Base-by-base conservation (phyloP, 2,797 vertebrate species). In the Sebastes alutus region DNA sequence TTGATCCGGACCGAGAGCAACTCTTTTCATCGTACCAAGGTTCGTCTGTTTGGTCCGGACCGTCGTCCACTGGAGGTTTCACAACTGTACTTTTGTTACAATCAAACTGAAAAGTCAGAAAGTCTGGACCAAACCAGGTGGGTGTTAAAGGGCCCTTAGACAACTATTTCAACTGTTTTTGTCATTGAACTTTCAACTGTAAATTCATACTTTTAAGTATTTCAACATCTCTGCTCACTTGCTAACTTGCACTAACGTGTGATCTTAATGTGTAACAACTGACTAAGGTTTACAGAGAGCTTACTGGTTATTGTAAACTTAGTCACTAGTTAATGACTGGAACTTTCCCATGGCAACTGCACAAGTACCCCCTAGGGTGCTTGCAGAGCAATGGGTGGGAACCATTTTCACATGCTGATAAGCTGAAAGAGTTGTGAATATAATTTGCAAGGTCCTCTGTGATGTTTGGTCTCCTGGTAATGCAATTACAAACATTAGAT, bases 391-490 rank as follows among this genome's bases (percentile, higher is more conserved):
- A 55, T 29, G 13, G 7, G 10, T 32, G 20, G 2, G 7, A 33
- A 32, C 5, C 54, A 22, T 73, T 62, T 71, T 71, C 33, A 74
- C 69, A 75, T 60, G 7, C 74, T 54, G 56, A 69, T 27, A 33
- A 73, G 32, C 64, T 52, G 2, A 32, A 65, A 42, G 49, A 72
- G 27, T 52, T 54, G 20, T 25, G 11, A 60, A 69, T 67, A 32
- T 71, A 12, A 29, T 58, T 73, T 69, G 20, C 23, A 42, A n/a
- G 35, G 56, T 82, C 59, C 72, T 60, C n/a, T 23, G 72, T 66
- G 76, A 81, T 49, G 52, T 72, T 27, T 54, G 58, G 81, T 82
- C 29, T 67, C 77, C 32, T 72, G 68, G 70, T 69, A 62, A 79
- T 87, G 73, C 22, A 58, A 80, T 66, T 65, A 61, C 42, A 75